phyloP scores from a whole-genome alignment of 2,888 invertebrate species.

The Kuschelorhynchus macadamiae region DNA sequence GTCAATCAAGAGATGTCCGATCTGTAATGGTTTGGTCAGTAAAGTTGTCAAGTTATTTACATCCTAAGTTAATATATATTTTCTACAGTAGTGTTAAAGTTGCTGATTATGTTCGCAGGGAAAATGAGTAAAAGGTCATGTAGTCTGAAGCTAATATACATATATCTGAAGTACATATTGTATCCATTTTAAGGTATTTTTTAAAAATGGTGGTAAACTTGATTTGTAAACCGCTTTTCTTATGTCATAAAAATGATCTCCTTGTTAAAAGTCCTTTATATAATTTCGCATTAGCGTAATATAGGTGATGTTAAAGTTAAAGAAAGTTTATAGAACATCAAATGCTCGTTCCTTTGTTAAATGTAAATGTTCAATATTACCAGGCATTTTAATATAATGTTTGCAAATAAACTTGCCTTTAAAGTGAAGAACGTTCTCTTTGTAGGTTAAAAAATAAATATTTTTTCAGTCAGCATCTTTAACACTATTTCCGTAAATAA shows the following conservation, averaged over 20 bases:
- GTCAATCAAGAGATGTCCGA: conserved; percentile 76
- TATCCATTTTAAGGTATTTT: no score
- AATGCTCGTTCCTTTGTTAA: no score
- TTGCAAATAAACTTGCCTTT: no score
- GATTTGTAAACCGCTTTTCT: no score
- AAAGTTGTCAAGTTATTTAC: conserved; percentile 76
- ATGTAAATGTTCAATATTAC: no score
- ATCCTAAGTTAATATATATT: conserved; percentile 47
- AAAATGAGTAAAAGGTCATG: background rate
- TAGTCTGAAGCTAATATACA: no score
- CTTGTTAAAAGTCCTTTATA: conserved; percentile 9
- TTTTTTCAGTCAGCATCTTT: conserved; percentile 30
- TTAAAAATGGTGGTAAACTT: no score
- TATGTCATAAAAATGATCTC: conserved; percentile 13
- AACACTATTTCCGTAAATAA: conserved; percentile 12
- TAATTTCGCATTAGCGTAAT: background rate
- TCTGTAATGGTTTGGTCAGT: conserved; percentile 78
- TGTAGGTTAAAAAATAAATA: conserved; percentile 4
- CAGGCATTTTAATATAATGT: no score
- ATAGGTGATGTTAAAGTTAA: no score
- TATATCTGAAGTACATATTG: no score
- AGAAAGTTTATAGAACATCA: no score
- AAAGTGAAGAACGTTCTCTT: no score
- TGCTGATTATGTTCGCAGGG: conserved; percentile 12
- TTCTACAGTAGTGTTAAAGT: conserved; percentile 20